A percentile compares a stretch with the other conserved stretches of the same genome.
Evolutionary conservation across 2,113 vertebrate genomes (phyloP).

Genomic region (Atherinomorus stipes): DNA sequence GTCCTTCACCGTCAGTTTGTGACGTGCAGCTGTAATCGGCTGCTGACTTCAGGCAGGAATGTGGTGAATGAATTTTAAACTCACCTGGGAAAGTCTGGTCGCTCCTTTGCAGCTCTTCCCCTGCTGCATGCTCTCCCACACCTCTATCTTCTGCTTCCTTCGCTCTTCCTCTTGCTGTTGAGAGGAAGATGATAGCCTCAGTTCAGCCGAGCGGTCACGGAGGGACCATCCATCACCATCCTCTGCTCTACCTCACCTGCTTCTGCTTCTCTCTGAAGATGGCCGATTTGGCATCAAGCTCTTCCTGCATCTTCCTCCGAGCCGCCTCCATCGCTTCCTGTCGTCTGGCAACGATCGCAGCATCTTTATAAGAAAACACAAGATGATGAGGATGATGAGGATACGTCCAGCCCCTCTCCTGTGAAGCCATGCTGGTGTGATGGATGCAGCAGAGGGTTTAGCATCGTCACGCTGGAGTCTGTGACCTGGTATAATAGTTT

Average conservation of each 20-base stretch:
- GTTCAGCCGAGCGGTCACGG: neutral
- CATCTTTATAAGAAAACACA: conserved; percentile 78
- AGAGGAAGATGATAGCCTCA: neutral
- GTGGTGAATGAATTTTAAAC: accelerated
- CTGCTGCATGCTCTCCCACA: conserved; percentile 92
- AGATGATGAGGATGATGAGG: too few species aligned
- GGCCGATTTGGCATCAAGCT: conserved; percentile 88
- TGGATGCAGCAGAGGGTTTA: too few species aligned
- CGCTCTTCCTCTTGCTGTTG: conserved; percentile 91
- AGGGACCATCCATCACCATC: neutral
- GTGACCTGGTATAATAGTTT: too few species aligned
- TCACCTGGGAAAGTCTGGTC: conserved; percentile 79
- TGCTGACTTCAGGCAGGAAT: too few species aligned
- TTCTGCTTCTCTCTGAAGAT: conserved; percentile 90
- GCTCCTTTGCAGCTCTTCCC: conserved; percentile 87
- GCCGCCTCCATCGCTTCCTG: conserved; percentile 91
- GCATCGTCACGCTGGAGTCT: too few species aligned
- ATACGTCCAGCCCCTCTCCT: too few species aligned
- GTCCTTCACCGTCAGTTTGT: too few species aligned
- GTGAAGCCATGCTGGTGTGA: too few species aligned
- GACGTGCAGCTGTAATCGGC: too few species aligned
- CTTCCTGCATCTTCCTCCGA: conserved; percentile 90
- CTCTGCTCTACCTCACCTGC: conserved; percentile 76
- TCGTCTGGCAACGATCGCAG: conserved; percentile 80
- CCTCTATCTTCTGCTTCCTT: conserved; percentile 89